A percentile compares a stretch with the other conserved stretches of the same genome.
Conservation (phyloP, 2,888 invertebrate species). For the Diarsia rubi region DNA sequence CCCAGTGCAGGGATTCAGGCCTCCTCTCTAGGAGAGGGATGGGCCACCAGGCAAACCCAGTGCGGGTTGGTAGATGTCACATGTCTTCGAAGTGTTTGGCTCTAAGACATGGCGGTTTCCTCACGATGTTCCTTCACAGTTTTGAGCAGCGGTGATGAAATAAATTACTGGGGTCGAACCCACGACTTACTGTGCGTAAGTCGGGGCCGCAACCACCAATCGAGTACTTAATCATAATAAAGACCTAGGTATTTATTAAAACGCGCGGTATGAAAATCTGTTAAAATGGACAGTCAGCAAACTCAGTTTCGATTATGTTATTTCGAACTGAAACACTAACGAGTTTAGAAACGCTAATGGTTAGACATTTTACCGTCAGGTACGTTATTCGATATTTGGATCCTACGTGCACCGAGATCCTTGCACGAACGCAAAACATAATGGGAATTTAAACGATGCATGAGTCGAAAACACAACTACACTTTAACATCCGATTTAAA, state of each 20-base stretch:
- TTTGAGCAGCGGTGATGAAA: no score
- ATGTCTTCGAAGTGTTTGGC: no score
- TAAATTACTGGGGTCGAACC: no score
- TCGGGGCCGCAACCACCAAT: neutral
- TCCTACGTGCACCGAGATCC: neutral
- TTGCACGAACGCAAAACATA: neutral
- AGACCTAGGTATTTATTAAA: neutral
- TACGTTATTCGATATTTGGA: neutral
- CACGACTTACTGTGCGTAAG: no score
- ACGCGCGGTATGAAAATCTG: neutral
- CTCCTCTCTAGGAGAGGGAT: no score
- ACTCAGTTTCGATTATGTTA: neutral
- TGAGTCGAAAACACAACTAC: neutral
- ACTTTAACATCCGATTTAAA: neutral
- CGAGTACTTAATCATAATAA: neutral
- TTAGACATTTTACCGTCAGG: neutral
- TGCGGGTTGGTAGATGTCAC: no score
- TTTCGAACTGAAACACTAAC: conserved; percentile 1
- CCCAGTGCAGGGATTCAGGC: no score
- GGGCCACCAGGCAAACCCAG: no score
- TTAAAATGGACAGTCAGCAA: neutral
- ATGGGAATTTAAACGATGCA: neutral
- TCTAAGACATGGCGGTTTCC: no score
- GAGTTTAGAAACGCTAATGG: neutral
- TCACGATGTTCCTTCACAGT: no score